Base-by-base conservation (phyloP, 2,888 invertebrate genomes). In the Ischnura elegans region DNA sequence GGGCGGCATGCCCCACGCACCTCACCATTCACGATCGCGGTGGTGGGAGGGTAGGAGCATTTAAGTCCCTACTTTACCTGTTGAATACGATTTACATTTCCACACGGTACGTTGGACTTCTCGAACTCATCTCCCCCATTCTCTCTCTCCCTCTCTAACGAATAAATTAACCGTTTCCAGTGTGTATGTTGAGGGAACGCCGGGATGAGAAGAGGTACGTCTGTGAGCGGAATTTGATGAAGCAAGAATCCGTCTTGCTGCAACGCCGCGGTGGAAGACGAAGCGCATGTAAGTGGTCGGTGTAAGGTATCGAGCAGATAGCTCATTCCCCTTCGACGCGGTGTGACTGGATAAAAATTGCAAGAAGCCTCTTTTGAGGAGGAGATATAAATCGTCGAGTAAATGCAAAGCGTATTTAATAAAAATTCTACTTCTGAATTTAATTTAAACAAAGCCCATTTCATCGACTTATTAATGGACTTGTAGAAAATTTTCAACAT, bases 31-130 rank as follows among this genome's bases (percentile, higher is more conserved):
- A 36, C 61, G 61, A 2, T 51, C 51, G 19, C 2, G 51, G 51
- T 19, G 51, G 61, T 8, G 61, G n/a, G 21, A 61, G 61, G 25
- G 61, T 21, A 0, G 36, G 86, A 90, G 61, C 90, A 61, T 61
- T 90, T 90, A 61, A 45, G 43, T 42, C 61, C 43, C 61, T 43
- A 42, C 43, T 61, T 90, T 90, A 90, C 90, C 90, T 90, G 90
- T 90, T 90, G 90, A 90, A 90, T 90, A 42, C 61, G 21, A 90
- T 90, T 51, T 90, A 61, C 90, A 90, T 61, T 61, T 61, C n/a
- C 90, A 90, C 90, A 90, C 90, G 90, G 51, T 90, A 43, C 90
- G 90, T 90, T 55, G 90, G 43, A 90, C 43, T 61, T 61, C 76
- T 76, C 76, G 29, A 76, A 76, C n/a, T 61, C 61, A 4, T 13